Evolutionary conservation across 2,113 vertebrate species (phyloP), one percentile per base, ranked within the genome.

Genomic region (Pogonocichla stellata): DNA sequence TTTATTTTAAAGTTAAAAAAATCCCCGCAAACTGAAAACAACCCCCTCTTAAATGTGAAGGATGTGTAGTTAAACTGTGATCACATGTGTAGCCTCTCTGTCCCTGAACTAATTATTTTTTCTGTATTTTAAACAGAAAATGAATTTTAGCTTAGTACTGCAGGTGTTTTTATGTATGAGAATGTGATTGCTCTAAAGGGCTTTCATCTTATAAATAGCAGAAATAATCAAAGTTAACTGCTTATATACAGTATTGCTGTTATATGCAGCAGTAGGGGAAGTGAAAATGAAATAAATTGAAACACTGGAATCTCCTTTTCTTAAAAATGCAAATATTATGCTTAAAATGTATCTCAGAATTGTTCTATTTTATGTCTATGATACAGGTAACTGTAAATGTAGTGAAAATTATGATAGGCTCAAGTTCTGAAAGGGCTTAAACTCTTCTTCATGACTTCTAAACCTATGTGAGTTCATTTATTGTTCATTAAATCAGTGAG

Each of bases 201-300:
- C 58, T 45, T 95, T 95, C 72, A 43, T n/a, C 28, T 95, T 84
- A 64, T 66, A 93, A 94, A 88, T 71, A 42, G 12, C 56, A 96
- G 58, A 81, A 43, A 23, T 36, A 74, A 38, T 94, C 34, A 96
- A 93, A 91, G 33, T 88, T 91, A 87, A 23, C 54, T 64, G 16
- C 28, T 95, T 92, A 87, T 62, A 40, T 89, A 19, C 3, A 19
- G 15, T 83, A n/a, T 56, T 94, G 38, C 14, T 47, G n/a, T 95
- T 93, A 86, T 72, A 31, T 90, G 17, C 1, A 28, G 25, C 77
- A 43, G 64, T 69, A 94, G 65, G 17, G 4, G 23, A 93, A 94
- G 36, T 66, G 3, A 83, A 90, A 97, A 97, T 89, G 42, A 96
- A 96, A 94, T 95, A 96, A 93, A 94, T 45, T 85, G 12, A 86